Evolutionary conservation across 2,797 vertebrate species (phyloP).

Genomic region (Uromys caudimaculatus): DNA sequence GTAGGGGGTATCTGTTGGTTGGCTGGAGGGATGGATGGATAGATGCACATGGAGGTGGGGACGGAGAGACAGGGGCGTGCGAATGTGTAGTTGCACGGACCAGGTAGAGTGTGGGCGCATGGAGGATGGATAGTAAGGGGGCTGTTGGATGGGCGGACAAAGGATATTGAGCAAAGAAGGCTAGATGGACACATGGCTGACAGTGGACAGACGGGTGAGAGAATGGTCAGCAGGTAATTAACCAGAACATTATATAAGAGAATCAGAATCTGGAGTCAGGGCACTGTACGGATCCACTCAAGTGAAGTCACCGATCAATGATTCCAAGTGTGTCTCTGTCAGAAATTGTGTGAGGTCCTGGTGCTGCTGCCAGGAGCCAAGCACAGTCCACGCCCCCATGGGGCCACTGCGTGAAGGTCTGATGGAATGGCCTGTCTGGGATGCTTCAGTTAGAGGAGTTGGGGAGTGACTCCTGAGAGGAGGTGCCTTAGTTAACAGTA

Average conservation of each 20-base stretch:
- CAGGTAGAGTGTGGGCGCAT: neutral
- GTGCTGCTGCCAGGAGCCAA: neutral
- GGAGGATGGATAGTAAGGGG: too few species aligned
- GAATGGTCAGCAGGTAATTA: neutral
- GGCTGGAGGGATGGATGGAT: neutral
- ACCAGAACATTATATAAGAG: neutral
- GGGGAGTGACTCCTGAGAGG: neutral
- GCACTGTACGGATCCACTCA: neutral
- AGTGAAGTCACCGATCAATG: neutral
- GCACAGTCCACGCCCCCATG: neutral
- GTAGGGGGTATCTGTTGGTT: too few species aligned
- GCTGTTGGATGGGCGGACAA: too few species aligned
- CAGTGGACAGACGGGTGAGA: too few species aligned
- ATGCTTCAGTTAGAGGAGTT: too few species aligned
- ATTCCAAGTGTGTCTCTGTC: neutral
- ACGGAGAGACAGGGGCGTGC: neutral
- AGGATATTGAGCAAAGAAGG: neutral
- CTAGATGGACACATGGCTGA: neutral
- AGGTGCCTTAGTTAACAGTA: too few species aligned
- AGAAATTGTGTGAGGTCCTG: neutral
- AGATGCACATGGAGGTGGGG: neutral
- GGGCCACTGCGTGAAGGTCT: neutral
- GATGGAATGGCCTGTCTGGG: neutral
- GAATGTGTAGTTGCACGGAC: neutral
- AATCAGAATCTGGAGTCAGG: neutral